These are phyloP conservation scores for Centropus unirufus DNA, from an alignment of 2,113 vertebrate genomes.

Conservation along the genomic window DNA sequence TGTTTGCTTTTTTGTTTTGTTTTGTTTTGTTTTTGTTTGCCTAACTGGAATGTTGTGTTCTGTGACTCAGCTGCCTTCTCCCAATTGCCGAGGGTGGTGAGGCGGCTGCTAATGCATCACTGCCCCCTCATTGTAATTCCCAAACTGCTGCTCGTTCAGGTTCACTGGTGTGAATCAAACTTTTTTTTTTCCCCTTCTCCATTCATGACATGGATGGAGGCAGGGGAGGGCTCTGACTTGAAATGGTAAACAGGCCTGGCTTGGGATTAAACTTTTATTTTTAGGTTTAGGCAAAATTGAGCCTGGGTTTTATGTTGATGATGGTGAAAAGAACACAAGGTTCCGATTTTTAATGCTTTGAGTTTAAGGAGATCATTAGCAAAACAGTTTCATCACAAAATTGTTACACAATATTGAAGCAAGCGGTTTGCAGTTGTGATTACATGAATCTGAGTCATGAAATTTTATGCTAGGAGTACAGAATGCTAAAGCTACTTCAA, in stretches of 20 bases:
- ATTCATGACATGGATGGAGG: background rate
- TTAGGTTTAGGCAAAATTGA: background rate
- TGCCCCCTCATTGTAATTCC: conserved; percentile 35
- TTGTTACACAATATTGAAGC: conserved; percentile 66
- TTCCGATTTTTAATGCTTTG: background rate
- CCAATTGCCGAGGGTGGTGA: background rate
- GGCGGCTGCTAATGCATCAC: conserved; percentile 8
- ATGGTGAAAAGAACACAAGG: background rate
- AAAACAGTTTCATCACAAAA: conserved; percentile 49
- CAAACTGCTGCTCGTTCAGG: conserved; percentile 9
- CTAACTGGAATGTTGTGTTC: conserved; percentile 18
- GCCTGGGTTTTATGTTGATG: background rate
- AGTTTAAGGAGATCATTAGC: conserved; percentile 48
- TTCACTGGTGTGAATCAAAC: conserved; percentile 22
- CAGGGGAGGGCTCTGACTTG: background rate
- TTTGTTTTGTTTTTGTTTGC: conserved; percentile 10
- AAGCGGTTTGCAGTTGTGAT: conserved; percentile 64
- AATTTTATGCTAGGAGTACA: conserved; percentile 57
- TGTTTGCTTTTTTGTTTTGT: background rate
- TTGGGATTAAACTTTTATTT: background rate
- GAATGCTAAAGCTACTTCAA: conserved; percentile 70
- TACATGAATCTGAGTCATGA: conserved; percentile 66
- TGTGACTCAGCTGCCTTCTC: background rate
- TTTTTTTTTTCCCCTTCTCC: background rate
- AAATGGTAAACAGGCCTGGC: background rate